Conservation (phyloP, 2,797 vertebrate species). For the Macropodus opercularis region DNA sequence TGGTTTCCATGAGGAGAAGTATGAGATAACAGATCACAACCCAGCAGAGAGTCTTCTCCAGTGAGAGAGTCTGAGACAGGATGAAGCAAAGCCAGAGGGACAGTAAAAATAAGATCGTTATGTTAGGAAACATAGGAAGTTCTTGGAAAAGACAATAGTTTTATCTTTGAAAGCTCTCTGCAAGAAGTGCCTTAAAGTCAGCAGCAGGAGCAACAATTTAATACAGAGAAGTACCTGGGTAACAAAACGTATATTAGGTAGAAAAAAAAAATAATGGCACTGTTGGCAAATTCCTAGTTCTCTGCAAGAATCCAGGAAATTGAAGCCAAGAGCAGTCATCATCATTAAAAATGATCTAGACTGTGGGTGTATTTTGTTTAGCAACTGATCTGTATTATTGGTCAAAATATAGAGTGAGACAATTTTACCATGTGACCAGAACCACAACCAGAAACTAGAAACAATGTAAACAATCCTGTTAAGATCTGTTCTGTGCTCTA, state of each 20-base stretch:
- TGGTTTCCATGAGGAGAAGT: constrained; percentile 82
- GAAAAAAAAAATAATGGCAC: too few species aligned
- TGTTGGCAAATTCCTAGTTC: too few species aligned
- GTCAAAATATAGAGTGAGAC: neutral
- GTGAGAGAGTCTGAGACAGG: constrained; percentile 88
- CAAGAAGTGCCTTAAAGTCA: neutral
- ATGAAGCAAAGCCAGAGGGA: constrained; percentile 47
- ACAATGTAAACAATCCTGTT: neutral
- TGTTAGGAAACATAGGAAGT: constrained; percentile 18
- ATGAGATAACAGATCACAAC: constrained; percentile 92
- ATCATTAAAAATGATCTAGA: too few species aligned
- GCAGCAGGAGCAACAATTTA: neutral
- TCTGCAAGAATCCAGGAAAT: too few species aligned
- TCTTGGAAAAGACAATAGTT: constrained; percentile 20
- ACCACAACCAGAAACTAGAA: neutral
- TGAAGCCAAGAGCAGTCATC: too few species aligned
- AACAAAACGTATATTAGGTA: neutral
- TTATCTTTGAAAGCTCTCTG: neutral
- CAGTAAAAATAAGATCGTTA: constrained; percentile 29
- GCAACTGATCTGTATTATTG: neutral
- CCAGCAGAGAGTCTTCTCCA: constrained; percentile 92
- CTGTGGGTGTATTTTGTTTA: neutral
- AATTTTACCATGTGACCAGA: neutral
- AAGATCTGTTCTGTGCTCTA: constrained; percentile 60
- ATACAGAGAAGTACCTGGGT: too few species aligned